These are phyloP conservation scores for Poeciliopsis prolifica DNA, from an alignment of 2,113 vertebrate genomes.

Conservation along the genomic window DNA sequence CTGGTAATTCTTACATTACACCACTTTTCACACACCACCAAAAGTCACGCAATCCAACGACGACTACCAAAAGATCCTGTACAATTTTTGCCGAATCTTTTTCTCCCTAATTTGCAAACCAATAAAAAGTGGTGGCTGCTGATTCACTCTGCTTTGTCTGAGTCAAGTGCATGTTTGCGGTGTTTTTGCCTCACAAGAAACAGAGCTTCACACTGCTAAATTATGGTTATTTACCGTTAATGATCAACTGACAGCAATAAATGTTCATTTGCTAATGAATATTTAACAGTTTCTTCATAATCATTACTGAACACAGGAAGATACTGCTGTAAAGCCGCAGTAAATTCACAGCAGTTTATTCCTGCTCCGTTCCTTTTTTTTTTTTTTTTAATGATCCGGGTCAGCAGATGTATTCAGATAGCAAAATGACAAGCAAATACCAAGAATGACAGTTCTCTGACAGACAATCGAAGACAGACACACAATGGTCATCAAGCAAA, in stretches of 20 bases:
- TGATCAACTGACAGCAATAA: neutral
- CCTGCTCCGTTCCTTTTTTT: neutral
- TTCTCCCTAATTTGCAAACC: neutral
- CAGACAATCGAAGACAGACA: conserved; percentile 24
- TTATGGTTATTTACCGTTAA: neutral
- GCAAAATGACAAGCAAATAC: conserved; percentile 16
- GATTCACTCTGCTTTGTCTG: neutral
- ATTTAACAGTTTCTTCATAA: neutral
- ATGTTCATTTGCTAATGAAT: neutral
- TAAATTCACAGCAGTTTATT: neutral
- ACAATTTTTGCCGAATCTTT: too few species aligned
- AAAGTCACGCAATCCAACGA: too few species aligned
- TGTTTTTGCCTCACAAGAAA: neutral
- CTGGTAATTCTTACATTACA: too few species aligned
- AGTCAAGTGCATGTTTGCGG: neutral
- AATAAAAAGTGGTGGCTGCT: neutral
- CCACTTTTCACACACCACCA: too few species aligned
- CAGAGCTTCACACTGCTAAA: neutral
- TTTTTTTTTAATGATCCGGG: neutral
- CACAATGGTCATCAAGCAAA: conserved; percentile 23
- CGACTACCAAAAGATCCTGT: too few species aligned
- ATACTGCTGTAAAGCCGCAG: neutral
- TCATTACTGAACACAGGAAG: neutral
- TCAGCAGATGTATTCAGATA: conserved; percentile 27
- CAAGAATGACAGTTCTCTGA: conserved; percentile 17